These are phyloP conservation scores for Girardinichthys multiradiatus DNA, from an alignment of 2,113 vertebrate species.

Conservation along the genomic window DNA sequence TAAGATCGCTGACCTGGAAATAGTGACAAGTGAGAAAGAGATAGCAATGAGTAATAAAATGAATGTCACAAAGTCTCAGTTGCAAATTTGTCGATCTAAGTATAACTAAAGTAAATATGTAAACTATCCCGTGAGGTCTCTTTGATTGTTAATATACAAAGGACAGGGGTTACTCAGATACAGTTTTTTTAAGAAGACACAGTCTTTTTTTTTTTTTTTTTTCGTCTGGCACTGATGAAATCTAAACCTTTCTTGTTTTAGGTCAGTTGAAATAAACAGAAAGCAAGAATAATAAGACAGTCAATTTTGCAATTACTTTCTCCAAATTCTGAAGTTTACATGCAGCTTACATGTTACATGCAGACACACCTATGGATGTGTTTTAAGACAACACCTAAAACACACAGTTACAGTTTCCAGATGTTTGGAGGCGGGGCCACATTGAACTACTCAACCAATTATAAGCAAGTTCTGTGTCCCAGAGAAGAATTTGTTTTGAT, in stretches of 20 bases:
- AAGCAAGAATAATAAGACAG: not conserved
- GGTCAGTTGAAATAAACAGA: not conserved
- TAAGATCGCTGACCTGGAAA: slow-evolving; percentile 77
- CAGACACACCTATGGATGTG: no score
- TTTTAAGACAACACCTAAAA: not conserved
- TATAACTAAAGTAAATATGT: slow-evolving; percentile 42
- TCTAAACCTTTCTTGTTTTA: not conserved
- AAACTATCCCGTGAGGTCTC: slow-evolving; percentile 26
- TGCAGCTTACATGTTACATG: not conserved
- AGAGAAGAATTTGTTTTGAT: not conserved
- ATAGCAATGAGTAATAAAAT: slow-evolving; percentile 70
- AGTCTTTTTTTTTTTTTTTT: not conserved
- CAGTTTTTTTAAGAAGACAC: not conserved
- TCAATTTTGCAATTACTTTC: not conserved
- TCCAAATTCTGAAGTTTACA: not conserved
- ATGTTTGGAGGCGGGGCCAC: not conserved
- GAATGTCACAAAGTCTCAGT: slow-evolving; percentile 67
- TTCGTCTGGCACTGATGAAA: not conserved
- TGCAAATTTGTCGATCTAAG: slow-evolving; percentile 55
- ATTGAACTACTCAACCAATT: not conserved
- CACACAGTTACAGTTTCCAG: not conserved
- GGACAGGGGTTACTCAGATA: slow-evolving; percentile 25
- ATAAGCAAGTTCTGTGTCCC: not conserved
- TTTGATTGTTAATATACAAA: slow-evolving; percentile 34
- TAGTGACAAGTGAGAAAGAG: slow-evolving; percentile 74